These are phyloP conservation scores for Armadillidium nasatum DNA, from an alignment of 1,140 invertebrate genomes.

Conservation along the genomic window DNA sequence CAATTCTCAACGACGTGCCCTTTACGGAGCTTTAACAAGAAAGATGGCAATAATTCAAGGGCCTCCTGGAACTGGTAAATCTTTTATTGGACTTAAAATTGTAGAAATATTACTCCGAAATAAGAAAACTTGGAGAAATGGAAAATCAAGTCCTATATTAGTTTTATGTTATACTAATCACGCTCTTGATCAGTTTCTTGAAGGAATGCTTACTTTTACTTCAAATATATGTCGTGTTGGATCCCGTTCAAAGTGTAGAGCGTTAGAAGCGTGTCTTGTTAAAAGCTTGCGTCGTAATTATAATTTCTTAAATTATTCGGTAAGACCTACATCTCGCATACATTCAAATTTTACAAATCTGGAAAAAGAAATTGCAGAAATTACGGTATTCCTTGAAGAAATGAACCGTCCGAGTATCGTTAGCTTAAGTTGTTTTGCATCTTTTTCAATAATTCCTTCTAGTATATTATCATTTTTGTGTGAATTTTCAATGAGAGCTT, in stretches of 20 bases:
- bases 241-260: constrained; percentile 61
- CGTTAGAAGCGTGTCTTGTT: constrained; percentile 48
- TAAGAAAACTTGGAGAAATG: constrained; percentile 42
- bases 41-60: constrained; percentile 66
- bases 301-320: not conserved
- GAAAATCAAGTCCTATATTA: constrained; percentile 57
- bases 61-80: constrained; percentile 74
- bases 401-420: too few species aligned
- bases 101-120: constrained; percentile 59
- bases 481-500: too few species aligned
- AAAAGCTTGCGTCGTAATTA: constrained; percentile 13
- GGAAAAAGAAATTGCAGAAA: too few species aligned
- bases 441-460: too few species aligned
- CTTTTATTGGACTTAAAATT: constrained; percentile 66
- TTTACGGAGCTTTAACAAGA: constrained; percentile 52
- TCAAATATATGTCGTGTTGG: constrained; percentile 64
- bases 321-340: not conserved
- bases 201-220: constrained; percentile 57
- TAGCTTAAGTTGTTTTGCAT: too few species aligned
- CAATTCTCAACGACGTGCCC: constrained; percentile 51
- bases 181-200: constrained; percentile 80
- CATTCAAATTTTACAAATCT: too few species aligned
- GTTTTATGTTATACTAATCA: constrained; percentile 82
- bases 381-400: too few species aligned
- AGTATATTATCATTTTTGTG: too few species aligned